Evolutionary conservation across 2,113 vertebrate genomes (phyloP), one percentile per base, ranked within the genome.

Genomic region (Oncorhynchus keta): DNA sequence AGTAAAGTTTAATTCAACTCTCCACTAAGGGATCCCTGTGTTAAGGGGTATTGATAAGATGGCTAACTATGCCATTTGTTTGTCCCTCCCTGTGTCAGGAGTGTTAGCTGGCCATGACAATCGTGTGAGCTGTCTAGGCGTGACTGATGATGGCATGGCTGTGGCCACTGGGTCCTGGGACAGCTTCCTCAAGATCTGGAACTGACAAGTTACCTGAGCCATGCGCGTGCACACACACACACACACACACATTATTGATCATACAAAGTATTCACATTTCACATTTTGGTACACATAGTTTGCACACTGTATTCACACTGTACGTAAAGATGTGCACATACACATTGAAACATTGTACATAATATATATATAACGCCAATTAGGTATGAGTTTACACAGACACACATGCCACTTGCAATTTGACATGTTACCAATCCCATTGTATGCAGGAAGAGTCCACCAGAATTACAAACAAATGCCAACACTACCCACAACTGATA

Each of bases 181-280:
- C 89, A 96, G 95, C 92, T 97, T 97, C 91, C 95, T 97, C 67
- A 96, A 96, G 93, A 96, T 96, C 91, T 97, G 96, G 96, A 97
- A 97, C 92, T 97, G 93, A 92, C 32, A 2, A 28, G 72, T 69
- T 70, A n/a, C 61, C 59, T 55, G 62, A 91, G 76, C 79, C 80
- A 59, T 32, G 68, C 35, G 35, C 22, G 24, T 5, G 5, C 78
- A 18, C 26, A 28, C 48, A 64, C 39, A 65, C 26, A 28, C 48
- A 64, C 39, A 65, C 35, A 77, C 74, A 65, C 75, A 72, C 68
- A 64, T 14, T 69, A 78, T 55, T 57, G 78, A 70, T 66, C 39
- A 74, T 78, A 61, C 48, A 81, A 61, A 71, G 28, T 69, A 76
- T 59, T 69, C 49, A 75, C 74, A 14, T 61, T 80, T 86, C 76